Conservation (phyloP, 2,888 invertebrate species). For the Aporophyla nigra region DNA sequence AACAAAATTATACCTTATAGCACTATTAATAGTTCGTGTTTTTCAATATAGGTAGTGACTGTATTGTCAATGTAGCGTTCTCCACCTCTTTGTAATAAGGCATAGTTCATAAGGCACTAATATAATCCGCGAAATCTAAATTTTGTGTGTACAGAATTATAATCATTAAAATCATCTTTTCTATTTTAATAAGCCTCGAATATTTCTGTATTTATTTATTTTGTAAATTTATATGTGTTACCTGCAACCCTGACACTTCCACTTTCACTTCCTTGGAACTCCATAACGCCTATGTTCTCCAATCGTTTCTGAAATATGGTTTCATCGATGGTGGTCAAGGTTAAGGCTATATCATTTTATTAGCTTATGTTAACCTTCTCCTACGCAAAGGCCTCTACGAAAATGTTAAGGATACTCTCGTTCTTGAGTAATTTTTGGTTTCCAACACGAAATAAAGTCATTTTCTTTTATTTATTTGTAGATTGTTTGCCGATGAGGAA, state of each 20-base stretch:
- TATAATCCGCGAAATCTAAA: too few species aligned
- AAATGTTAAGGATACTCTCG: not conserved
- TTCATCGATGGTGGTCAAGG: not conserved
- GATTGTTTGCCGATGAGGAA: not conserved
- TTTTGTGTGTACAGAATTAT: too few species aligned
- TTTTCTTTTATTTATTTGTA: not conserved
- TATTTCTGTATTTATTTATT: too few species aligned
- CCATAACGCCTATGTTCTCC: not conserved
- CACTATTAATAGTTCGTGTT: not conserved
- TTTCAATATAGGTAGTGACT: not conserved
- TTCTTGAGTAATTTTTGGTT: not conserved
- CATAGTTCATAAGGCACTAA: not conserved
- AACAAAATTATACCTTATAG: not conserved
- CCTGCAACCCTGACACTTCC: too few species aligned
- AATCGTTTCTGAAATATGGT: not conserved
- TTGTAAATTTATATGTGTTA: too few species aligned
- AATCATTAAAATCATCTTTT: too few species aligned
- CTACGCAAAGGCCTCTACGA: not conserved
- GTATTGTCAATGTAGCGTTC: not conserved
- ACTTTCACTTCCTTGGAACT: too few species aligned
- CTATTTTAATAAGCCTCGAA: too few species aligned
- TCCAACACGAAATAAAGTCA: not conserved
- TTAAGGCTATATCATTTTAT: not conserved
- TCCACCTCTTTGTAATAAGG: not conserved
- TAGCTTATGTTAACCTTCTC: not conserved